Evolutionary conservation across 2,113 vertebrate species (phyloP).

Genomic region (Mixornis gularis): DNA sequence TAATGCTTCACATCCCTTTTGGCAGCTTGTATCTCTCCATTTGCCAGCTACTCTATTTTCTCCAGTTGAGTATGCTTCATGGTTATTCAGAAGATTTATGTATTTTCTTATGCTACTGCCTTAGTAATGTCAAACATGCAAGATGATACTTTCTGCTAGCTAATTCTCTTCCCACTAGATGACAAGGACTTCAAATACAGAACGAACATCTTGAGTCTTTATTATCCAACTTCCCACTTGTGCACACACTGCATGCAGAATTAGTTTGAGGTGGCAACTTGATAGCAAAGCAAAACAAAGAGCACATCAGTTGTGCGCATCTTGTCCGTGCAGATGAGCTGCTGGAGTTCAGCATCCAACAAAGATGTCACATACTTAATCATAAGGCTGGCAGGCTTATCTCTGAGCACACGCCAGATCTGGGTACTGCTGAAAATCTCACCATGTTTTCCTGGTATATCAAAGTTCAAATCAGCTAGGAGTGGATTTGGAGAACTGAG

Average conservation of each 20-base stretch:
- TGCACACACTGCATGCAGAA: accelerated
- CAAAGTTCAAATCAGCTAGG: not conserved
- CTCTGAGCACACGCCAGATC: accelerated
- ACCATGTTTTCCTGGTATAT: not conserved
- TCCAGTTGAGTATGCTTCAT: not conserved
- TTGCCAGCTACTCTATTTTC: constrained; percentile 23
- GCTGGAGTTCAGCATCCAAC: not conserved
- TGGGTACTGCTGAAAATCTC: not conserved
- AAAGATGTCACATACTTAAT: not conserved
- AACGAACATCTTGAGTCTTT: not conserved
- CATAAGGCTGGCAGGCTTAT: not conserved
- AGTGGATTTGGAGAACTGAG: not conserved
- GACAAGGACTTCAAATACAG: not conserved
- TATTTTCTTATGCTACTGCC: not conserved
- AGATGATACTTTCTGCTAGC: not conserved
- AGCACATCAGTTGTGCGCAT: not conserved
- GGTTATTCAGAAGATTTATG: constrained; percentile 6
- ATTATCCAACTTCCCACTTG: not conserved
- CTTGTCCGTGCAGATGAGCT: not conserved
- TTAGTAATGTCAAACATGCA: not conserved
- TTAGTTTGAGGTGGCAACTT: not conserved
- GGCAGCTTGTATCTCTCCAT: not conserved
- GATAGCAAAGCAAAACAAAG: not conserved
- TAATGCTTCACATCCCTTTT: constrained; percentile 13
- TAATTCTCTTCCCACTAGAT: constrained; percentile 5